phyloP scores from a whole-genome alignment of 2,888 invertebrate genomes.

The Listrodromus nycthemerus region DNA sequence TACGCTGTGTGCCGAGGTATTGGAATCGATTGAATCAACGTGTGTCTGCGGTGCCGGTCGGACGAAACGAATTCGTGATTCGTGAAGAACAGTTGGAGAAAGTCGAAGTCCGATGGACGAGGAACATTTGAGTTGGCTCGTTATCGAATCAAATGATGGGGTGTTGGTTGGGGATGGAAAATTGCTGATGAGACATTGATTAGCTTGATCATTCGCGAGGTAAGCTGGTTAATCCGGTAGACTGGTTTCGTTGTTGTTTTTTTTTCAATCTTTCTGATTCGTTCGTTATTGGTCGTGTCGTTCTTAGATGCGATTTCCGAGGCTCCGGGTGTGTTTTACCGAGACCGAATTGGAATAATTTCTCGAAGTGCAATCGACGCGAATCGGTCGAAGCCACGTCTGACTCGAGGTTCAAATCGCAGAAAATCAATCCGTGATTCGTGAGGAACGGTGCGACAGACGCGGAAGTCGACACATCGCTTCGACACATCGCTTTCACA shows the following conservation, averaged over 20 bases:
- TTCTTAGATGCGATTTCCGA: too few species aligned
- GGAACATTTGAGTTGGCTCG: neutral
- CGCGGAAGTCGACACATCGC: too few species aligned
- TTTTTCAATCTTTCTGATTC: too few species aligned
- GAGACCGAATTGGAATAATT: conserved; percentile 39
- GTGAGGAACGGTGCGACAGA: conserved; percentile 41
- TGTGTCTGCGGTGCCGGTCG: conserved; percentile 12
- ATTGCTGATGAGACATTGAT: too few species aligned
- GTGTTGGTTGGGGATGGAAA: neutral
- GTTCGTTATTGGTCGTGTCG: too few species aligned
- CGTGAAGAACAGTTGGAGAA: conserved; percentile 34
- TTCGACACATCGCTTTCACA: too few species aligned
- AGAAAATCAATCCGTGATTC: conserved; percentile 61
- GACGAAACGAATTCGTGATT: conserved; percentile 61
- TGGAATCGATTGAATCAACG: neutral
- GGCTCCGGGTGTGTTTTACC: conserved; percentile 5
- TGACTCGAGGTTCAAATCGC: conserved; percentile 1
- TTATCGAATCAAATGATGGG: neutral
- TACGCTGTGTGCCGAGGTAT: neutral
- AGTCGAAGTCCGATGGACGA: conserved; percentile 20
- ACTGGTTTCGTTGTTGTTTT: too few species aligned
- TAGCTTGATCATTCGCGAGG: too few species aligned
- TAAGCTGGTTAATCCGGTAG: too few species aligned
- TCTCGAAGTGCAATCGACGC: neutral
- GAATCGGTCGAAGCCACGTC: neutral